Base-by-base conservation (phyloP, 2,797 vertebrate species). In the Hemitrygon akajei region DNA sequence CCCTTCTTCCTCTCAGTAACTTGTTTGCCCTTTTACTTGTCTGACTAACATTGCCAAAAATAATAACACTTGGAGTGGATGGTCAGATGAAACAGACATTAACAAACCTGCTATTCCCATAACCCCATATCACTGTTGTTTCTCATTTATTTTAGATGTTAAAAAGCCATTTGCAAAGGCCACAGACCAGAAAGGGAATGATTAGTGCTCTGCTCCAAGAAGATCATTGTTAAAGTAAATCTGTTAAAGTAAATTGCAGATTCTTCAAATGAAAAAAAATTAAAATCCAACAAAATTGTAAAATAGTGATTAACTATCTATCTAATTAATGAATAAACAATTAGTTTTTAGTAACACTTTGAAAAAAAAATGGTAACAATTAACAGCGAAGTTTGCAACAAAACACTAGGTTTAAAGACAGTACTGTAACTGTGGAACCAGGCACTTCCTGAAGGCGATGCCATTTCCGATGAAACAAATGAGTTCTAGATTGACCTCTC, bases 401-500 rank as follows among this genome's bases (percentile, higher is more conserved):
- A 30, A 76, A 93, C 40, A 56, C 37, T 4, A 47, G 34, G 40
- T 93, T 93, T 76, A 76, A 89, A n/a, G 91, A 93, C 71, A 37
- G n/a, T 75, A 18, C 37, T 93, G 34, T 76, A 76, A 93, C 71
- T 76, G 18, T 73, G 71, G 91, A 37, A 93, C 69, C 91, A 93
- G 71, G 40, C 69, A 93, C 27, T 93, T 93, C 91, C 91, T 93
- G 71, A 71, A 93, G 91, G 91, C 91, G 71, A 75, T 75, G 91
- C 91, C 91, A 93, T 76, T 93, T 93, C 91, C 91, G 71, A 56
- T 56, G 69, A 73, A 91, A 73, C 89, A 71, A 73, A 73, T 71
- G 89, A 40, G 91, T 75, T 92, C 66, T 75, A 56, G 40, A 30
- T 69, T 92, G 91, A 73, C 91, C 91, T 76, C 71, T 56, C 91